Evolutionary conservation across 2,888 invertebrate genomes (phyloP), one percentile per base, ranked within the genome.

Genomic region (Choristoneura rosaceana): DNA sequence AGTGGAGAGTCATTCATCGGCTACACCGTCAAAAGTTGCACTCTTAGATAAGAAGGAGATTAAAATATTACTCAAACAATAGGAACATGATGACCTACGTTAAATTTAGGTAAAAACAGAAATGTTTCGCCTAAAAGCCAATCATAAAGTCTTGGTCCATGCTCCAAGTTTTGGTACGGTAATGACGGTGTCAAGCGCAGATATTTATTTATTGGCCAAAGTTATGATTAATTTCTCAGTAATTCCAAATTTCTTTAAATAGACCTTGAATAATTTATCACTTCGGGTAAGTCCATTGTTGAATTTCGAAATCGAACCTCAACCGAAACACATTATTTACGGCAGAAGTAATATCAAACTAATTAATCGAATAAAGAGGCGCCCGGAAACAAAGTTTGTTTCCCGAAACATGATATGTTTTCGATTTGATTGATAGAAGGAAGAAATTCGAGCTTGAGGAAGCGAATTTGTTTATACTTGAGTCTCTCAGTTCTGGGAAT

Each of bases 391-490:
- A 41, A 71, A 67, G 47, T 58, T 58, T 58, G 67, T 58, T 68
- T 58, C 14, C 34, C 14, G 47, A 61, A 58, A 67, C 67, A 34
- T n/a, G 12, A 71, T 67, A 71, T 58, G 61, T 67, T 55, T 71
- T 67, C 45, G 41, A 71, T 45, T 58, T 67, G 55, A 71, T 68
- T 47, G 58, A 59, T 67, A 55, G 45, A 8, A 61, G 47, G 45
- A 68, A 58, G 71, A 58, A 63, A 68, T 63, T 45, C 4, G 67
- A 71, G 62, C 60, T 63, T 50, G n/a, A 47, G 67, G 47, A 58
- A 63, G 45, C 55, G 4, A 14, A 25, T 62, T n/a, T 62, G 33
- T 14, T 62, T 45, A 45, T 45, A 12, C 41, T 61, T 2, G 33
- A 33, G 45, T 45, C 9, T 62, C 43, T 62, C 41, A 43, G 41